Conservation (phyloP, 2,888 invertebrate genomes). For the Apamea crenata region DNA sequence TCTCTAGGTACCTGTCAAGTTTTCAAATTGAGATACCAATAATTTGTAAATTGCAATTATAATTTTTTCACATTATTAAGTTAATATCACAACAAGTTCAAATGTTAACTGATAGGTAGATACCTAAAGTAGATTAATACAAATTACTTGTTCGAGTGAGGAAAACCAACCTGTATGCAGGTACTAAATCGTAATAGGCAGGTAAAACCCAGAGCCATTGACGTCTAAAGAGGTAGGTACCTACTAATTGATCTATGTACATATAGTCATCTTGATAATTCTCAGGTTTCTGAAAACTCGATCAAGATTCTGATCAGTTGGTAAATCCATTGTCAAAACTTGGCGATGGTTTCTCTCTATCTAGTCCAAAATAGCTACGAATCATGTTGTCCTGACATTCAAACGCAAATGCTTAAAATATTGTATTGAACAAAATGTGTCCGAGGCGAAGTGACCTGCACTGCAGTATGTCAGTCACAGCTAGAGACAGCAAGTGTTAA, state of each 20-base stretch:
- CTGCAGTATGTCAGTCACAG: neutral
- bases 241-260: neutral
- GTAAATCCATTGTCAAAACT: neutral
- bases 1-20: neutral
- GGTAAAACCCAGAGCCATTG: conserved; percentile 37
- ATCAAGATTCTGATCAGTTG: neutral
- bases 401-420: neutral
- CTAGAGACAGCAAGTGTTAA: neutral
- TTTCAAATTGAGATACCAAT: neutral
- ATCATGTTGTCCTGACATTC: neutral
- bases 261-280: neutral
- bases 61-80: neutral
- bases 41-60: neutral
- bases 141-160: conserved; percentile 13
- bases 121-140: neutral
- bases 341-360: neutral
- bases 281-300: neutral
- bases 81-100: neutral
- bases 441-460: neutral
- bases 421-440: neutral
- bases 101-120: too few species aligned
- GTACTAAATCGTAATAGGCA: neutral
- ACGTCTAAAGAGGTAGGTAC: neutral
- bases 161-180: conserved; percentile 34
- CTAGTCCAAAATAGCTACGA: neutral